Conservation (phyloP, 2,797 vertebrate species). For the Echeneis naucrates region DNA sequence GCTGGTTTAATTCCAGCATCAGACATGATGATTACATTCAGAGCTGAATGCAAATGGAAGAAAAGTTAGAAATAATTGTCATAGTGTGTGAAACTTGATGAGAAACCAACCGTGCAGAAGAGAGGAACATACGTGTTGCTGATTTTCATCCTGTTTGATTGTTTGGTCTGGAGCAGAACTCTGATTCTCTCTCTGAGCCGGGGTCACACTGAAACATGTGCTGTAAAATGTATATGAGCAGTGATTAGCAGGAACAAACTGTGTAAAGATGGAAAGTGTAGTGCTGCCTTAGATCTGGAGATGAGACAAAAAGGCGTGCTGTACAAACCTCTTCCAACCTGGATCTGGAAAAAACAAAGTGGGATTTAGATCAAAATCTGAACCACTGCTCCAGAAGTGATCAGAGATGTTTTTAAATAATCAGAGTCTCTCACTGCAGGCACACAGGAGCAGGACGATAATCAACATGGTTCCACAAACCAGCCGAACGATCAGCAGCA, state of each 20-base stretch:
- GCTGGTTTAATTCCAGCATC: too few relatives aligned
- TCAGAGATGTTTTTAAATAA: too few relatives aligned
- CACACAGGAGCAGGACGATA: constrained; percentile 17
- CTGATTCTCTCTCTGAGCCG: background rate
- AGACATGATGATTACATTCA: too few relatives aligned
- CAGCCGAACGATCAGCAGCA: background rate
- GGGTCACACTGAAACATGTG: background rate
- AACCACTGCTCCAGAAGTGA: too few relatives aligned
- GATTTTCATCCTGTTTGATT: background rate
- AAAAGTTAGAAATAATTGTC: background rate
- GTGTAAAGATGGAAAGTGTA: too few relatives aligned
- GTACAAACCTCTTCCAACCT: constrained; percentile 22
- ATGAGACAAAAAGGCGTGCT: background rate
- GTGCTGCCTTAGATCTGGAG: too few relatives aligned
- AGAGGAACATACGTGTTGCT: constrained; percentile 13
- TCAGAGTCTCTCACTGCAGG: constrained; percentile 20
- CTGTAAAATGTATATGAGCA: too few relatives aligned
- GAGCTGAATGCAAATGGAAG: too few relatives aligned
- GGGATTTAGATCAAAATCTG: background rate
- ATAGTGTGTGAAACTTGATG: background rate
- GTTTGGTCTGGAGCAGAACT: background rate
- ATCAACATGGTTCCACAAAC: background rate
- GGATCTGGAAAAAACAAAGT: constrained; percentile 6
- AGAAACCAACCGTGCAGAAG: constrained; percentile 3
- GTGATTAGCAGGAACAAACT: too few relatives aligned